phyloP scores from a whole-genome alignment of 2,113 vertebrate species.

The Leptocoma aspasia region DNA sequence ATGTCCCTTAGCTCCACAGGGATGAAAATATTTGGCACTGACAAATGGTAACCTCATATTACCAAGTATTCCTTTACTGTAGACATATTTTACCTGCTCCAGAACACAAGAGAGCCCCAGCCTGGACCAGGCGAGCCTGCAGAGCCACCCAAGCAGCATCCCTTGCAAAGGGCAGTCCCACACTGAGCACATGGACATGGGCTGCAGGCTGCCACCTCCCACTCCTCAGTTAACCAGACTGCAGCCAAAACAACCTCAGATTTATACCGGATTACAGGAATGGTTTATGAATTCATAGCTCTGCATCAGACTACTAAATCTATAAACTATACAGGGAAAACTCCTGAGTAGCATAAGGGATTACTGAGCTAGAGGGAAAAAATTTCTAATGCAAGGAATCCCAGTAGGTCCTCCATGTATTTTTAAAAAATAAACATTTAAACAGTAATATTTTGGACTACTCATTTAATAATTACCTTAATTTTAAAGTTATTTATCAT shows the following conservation, averaged over 20 bases:
- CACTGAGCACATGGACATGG: accelerated
- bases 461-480: background rate
- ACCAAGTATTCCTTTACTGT: background rate
- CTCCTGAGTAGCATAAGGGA: background rate
- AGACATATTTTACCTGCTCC: background rate
- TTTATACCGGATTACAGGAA: background rate
- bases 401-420: background rate
- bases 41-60: background rate
- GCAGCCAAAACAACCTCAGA: background rate
- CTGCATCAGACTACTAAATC: background rate
- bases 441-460: background rate
- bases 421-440: background rate
- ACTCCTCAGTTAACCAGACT: background rate
- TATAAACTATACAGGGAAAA: background rate
- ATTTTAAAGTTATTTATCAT: background rate
- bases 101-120: background rate
- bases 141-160: background rate
- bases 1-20: accelerated
- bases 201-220: background rate
- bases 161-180: background rate
- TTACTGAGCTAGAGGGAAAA: background rate
- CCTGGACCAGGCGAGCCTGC: accelerated
- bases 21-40: background rate
- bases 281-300: background rate
- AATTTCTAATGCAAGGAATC: background rate